These are phyloP conservation scores for Reticulitermes speratus DNA, from an alignment of 1,140 invertebrate genomes.

Conservation along the genomic window DNA sequence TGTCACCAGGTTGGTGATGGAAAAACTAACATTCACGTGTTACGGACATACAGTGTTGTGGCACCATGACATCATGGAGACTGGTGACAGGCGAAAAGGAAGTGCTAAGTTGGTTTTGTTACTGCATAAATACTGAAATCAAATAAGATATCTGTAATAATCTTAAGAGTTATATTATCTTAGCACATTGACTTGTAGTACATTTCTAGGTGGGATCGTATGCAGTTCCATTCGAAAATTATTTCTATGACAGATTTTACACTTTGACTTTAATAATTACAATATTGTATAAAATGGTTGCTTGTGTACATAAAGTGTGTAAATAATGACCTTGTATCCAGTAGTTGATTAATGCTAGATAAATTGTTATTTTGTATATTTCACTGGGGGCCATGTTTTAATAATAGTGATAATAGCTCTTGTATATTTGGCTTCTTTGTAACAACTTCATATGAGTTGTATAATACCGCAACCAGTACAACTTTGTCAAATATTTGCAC, in stretches of 20 bases:
- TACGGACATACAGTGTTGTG: too few species aligned
- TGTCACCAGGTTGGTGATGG: too few species aligned
- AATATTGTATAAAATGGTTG: not conserved
- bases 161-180: not conserved
- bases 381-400: slow-evolving; percentile 29
- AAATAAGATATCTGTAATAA: not conserved
- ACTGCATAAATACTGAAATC: not conserved
- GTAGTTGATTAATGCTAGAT: slow-evolving; percentile 31
- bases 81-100: too few species aligned
- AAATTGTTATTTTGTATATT: slow-evolving; percentile 33
- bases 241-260: slow-evolving; percentile 8
- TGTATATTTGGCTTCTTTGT: slow-evolving; percentile 29
- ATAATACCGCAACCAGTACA: not conserved
- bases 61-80: too few species aligned
- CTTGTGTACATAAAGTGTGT: slow-evolving; percentile 22
- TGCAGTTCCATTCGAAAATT: not conserved
- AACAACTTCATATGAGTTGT: not conserved
- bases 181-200: not conserved
- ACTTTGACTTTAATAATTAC: slow-evolving; percentile 19
- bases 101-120: too few species aligned
- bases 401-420: slow-evolving; percentile 22
- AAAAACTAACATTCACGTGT: too few species aligned
- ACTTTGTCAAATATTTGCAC: slow-evolving; percentile 7
- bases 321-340: slow-evolving; percentile 24
- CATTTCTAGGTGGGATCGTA: not conserved